Evolutionary conservation across 2,113 vertebrate species (phyloP), one percentile per base, ranked within the genome.

Genomic region (Limnothrissa miodon): DNA sequence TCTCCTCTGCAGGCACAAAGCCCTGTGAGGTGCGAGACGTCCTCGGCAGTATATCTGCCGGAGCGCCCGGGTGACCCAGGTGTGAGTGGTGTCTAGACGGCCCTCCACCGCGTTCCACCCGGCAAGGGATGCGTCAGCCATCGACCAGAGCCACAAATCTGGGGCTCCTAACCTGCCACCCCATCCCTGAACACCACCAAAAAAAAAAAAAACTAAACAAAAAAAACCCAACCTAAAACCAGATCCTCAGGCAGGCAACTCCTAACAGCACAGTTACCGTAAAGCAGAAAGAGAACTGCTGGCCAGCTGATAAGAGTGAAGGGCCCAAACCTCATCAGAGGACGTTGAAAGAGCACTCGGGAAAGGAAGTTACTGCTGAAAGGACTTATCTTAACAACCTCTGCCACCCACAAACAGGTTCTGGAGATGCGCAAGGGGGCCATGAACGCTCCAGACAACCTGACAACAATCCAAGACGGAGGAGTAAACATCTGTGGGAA

Each of bases 231-330:
- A 90, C 87, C 86, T 88, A 92, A 91, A 90, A 88, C 86, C 89
- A 92, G 90, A 90, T 86, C 88, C 84, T 39, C 19, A 45, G 39
- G 25, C 39, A 25, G 79, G 59, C 66, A 48, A 39, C 59, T 70
- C 19, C 48, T 45, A 59, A 80, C 44, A 39, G 42, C 62, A 44
- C 39, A 70, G 42, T 80, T 70, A 90, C 81, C 81, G n/a, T 84
- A 80, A 74, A 59, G 56, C 78, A 39, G 86, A 81, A n/a, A 53
- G 21, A 45, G 85, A 85, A 88, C 87, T 74, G 86, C 51, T 48
- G 48, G 39, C 45, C 80, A 10, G 66, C 89, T 92, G 93, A 94
- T 94, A 94, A 93, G 92, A 87, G 29, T 45, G 53, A 10, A 83
- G 84, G 33, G 59, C 33, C 33, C 59, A 81, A 88, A 79, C 83